Base-by-base conservation (phyloP, 64 coral and sea anemone genomes). In the Stylophora pistillata region DNA sequence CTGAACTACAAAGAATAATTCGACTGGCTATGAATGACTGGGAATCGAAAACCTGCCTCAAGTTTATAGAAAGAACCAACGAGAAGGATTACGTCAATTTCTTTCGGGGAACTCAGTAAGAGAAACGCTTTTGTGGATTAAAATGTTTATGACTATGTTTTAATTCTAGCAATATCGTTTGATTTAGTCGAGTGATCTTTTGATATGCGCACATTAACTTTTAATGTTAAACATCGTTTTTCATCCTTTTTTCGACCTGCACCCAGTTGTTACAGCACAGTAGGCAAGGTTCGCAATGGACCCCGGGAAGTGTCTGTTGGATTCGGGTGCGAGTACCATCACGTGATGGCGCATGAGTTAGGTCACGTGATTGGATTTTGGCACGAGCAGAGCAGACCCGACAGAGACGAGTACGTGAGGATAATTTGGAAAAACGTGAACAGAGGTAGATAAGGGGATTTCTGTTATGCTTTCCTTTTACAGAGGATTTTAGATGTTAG, bases 341-440 rank as follows among this genome's bases (percentile, higher is more conserved):
- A 95, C 72, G 86, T 95, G 75, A 92, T 95, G 94, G 33, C 92
- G 13, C 94, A 95, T 61, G 94, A 95, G 55, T 34, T 95, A 23
- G 94, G 94, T 73, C 94, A 95, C 86, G 89, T 92, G 85, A 92
- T 95, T 78, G 94, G 94, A 17, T 95, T 92, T 77, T 95, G 94
- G 93, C 93, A 95, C 66, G 93, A 95, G 20, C 93, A 95, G 53
- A 95, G 93, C 55, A 86, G 93, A 29, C 94, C 94, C 13, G 94
- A 95, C 86, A 81, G 94, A 52, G 94, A 95, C 61, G 66, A 92
- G 20, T 23, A 95, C 37, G 89, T 95, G 15, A 85, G 60, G 53
- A 78, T 95, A 15, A 18, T 92, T 16, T 95, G 94, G 94, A 88
- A 54, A 58, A 91, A 95, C 72, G 21, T 95, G 2, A 70, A 52